Evolutionary conservation across 2,888 invertebrate species (phyloP).

Genomic region (Anagyrus pseudococci): DNA sequence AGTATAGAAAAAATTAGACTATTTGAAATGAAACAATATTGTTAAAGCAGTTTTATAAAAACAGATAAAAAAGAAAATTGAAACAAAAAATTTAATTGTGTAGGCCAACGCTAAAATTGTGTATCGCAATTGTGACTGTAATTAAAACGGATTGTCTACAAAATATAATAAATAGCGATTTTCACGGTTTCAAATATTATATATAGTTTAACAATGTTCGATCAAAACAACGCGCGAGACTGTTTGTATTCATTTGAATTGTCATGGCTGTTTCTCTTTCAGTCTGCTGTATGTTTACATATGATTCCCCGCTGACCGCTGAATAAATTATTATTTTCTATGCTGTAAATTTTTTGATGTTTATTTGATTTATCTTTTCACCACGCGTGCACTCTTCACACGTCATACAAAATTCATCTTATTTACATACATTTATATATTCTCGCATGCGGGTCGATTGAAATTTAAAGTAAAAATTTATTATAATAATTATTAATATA

Average conservation of each 20-base stretch:
- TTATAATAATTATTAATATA: no score
- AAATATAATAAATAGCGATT: constrained; percentile 17
- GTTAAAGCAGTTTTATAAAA: constrained; percentile 33
- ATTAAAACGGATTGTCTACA: constrained; percentile 20
- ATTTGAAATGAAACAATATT: constrained; percentile 27
- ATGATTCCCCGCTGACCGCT: constrained; percentile 49
- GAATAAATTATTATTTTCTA: constrained; percentile 61
- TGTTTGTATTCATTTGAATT: constrained; percentile 33
- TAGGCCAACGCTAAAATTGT: constrained; percentile 7
- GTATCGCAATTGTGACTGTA: constrained; percentile 22
- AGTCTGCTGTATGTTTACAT: constrained; percentile 50
- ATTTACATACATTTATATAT: no score
- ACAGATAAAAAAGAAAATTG: constrained; percentile 4
- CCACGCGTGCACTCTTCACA: neutral
- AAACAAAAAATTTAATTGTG: constrained; percentile 2
- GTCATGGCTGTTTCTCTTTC: constrained; percentile 31
- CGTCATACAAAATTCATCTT: no score
- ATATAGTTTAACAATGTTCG: constrained; percentile 31
- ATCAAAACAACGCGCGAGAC: constrained; percentile 29
- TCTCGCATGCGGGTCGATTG: no score
- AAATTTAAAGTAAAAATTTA: no score
- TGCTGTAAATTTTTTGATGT: constrained; percentile 45
- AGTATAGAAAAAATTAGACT: constrained; percentile 12
- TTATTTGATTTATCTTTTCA: constrained; percentile 14
- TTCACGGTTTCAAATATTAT: constrained; percentile 10